phyloP scores from a whole-genome alignment of 1,140 invertebrate species.

The Charaxes varanes region DNA sequence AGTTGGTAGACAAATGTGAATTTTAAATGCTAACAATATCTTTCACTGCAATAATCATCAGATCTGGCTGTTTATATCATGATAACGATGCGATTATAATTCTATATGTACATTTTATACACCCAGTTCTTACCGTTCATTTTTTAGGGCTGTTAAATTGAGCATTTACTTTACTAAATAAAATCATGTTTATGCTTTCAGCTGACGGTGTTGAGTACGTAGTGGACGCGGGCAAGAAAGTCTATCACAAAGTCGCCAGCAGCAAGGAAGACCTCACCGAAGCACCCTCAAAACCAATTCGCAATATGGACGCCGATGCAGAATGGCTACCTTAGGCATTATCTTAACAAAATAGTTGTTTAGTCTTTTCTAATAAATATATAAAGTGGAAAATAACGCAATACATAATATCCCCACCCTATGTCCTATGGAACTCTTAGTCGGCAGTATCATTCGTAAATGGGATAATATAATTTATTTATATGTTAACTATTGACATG shows the following conservation, averaged over 20 bases:
- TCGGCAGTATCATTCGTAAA: too few species aligned
- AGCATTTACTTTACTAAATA: conserved; percentile 1
- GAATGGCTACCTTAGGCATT: conserved; percentile 62
- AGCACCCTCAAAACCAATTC: conserved; percentile 22
- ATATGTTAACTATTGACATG: too few species aligned
- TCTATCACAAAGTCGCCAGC: conserved; percentile 63
- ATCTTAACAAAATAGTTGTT: neutral
- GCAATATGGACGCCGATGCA: conserved; percentile 45
- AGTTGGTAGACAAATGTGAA: too few species aligned
- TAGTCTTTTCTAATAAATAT: conserved; percentile 4
- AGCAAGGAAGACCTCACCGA: conserved; percentile 67
- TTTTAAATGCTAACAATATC: too few species aligned
- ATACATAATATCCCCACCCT: neutral
- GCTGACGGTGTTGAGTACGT: conserved; percentile 71
- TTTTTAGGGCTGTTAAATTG: too few species aligned
- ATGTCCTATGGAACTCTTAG: too few species aligned
- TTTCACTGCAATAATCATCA: too few species aligned
- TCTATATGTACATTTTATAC: conserved; percentile 2
- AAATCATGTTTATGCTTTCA: conserved; percentile 23
- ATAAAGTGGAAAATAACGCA: neutral
- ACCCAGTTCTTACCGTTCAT: too few species aligned
- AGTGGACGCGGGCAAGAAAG: conserved; percentile 68
- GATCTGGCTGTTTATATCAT: too few species aligned
- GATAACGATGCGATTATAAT: too few species aligned
- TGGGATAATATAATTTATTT: too few species aligned